Percentiles rank a stretch among this genome's conserved stretches.
Evolutionary conservation across 2,888 invertebrate species (phyloP).

Genomic region (Campoplex nolae): DNA sequence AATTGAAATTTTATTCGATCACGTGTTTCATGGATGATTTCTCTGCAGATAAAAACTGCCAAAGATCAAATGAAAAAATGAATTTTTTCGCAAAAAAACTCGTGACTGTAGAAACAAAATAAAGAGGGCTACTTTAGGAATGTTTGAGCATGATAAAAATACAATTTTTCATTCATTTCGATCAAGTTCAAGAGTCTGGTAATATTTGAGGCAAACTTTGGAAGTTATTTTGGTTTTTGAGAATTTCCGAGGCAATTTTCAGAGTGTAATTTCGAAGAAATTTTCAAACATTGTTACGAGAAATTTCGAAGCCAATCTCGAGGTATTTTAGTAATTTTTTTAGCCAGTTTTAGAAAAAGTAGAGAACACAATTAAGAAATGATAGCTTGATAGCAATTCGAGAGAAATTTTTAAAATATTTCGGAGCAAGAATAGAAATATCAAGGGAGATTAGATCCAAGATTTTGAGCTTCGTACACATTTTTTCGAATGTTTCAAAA

Average conservation of each 20-base stretch:
- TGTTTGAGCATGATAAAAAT: background rate
- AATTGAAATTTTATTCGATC: slow-evolving; percentile 62
- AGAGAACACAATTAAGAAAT: too few species aligned
- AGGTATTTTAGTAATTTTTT: background rate
- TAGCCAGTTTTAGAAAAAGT: background rate
- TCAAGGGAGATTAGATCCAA: too few species aligned
- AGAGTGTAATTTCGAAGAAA: too few species aligned
- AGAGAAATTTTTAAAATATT: background rate
- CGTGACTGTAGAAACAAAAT: background rate
- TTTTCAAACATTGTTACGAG: background rate
- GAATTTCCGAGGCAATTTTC: background rate
- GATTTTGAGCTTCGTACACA: too few species aligned
- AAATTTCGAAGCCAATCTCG: background rate
- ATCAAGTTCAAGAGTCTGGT: background rate
- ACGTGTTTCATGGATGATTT: background rate
- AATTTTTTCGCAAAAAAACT: background rate
- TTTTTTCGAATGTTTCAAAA: too few species aligned
- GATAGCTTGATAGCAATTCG: background rate
- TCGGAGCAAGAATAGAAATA: too few species aligned
- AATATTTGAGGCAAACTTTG: too few species aligned
- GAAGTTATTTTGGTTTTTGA: background rate
- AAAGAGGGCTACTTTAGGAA: background rate
- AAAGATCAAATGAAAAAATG: background rate
- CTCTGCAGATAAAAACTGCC: background rate
- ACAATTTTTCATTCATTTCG: background rate